Conservation (phyloP, 2,888 invertebrate species). For the Limenitis camilla region DNA sequence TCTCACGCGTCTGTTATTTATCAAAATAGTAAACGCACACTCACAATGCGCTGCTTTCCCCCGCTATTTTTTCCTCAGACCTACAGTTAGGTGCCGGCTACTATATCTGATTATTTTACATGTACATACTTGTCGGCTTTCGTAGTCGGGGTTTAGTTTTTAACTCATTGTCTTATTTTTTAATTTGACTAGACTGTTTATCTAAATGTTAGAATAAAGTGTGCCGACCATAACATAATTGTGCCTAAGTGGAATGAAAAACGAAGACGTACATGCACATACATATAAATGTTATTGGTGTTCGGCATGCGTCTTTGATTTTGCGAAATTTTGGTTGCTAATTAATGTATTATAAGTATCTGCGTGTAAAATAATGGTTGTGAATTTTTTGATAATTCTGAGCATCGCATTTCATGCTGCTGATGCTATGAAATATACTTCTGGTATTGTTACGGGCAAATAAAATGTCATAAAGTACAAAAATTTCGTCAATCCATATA, state of each 20-base stretch:
- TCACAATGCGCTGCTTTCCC: too few species aligned
- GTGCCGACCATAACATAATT: conserved; percentile 18
- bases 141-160: too few species aligned
- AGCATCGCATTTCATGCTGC: conserved; percentile 5
- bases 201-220: not conserved
- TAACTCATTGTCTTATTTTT: too few species aligned
- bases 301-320: conserved; percentile 11
- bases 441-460: not conserved
- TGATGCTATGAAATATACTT: not conserved
- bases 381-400: conserved; percentile 11
- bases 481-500: too few species aligned
- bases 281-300: conserved; percentile 17
- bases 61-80: too few species aligned
- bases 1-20: too few species aligned
- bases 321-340: not conserved
- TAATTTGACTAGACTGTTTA: too few species aligned
- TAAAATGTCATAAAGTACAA: not conserved
- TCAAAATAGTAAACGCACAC: too few species aligned
- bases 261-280: conserved; percentile 11
- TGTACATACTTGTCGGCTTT: too few species aligned
- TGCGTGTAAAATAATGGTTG: conserved; percentile 21
- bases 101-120: too few species aligned
- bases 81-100: too few species aligned
- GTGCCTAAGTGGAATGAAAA: conserved; percentile 18
- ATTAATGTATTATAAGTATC: conserved; percentile 12